phyloP scores from a whole-genome alignment of 2,113 vertebrate genomes.

The Lepus timidus region DNA sequence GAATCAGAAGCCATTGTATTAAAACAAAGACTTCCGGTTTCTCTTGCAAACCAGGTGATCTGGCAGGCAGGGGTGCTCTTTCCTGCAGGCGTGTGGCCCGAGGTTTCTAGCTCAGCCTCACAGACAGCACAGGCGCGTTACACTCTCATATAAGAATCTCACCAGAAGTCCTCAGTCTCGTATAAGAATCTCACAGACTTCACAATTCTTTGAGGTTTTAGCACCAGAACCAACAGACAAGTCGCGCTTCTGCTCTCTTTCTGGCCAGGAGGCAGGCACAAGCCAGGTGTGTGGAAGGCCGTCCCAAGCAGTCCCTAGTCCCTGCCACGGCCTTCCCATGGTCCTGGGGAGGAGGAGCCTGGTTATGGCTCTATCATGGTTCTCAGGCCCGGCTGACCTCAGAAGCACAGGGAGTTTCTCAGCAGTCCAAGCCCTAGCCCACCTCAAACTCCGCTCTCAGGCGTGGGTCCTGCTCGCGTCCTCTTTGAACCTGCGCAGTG shows the following conservation, averaged over 20 bases:
- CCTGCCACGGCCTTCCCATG: background rate
- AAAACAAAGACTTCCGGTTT: constrained; percentile 12
- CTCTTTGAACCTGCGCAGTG: background rate
- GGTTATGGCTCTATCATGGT: background rate
- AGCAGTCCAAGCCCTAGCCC: background rate
- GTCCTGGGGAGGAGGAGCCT: background rate
- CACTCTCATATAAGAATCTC: background rate
- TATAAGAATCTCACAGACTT: background rate
- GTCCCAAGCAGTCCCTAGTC: fast-evolving
- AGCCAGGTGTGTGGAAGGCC: background rate
- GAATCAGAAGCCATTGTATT: background rate
- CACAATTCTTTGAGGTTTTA: constrained; percentile 8
- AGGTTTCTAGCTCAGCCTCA: background rate
- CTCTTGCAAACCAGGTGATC: background rate
- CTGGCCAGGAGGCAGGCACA: background rate
- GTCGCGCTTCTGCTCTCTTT: background rate
- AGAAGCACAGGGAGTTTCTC: background rate
- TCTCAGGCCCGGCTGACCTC: background rate
- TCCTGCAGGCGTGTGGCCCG: background rate
- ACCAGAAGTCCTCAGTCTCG: background rate
- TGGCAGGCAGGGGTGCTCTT: background rate
- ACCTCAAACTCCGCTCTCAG: background rate
- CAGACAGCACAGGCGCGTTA: background rate
- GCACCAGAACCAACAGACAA: background rate
- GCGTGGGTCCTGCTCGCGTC: background rate